phyloP scores from a whole-genome alignment of 1,140 invertebrate species.

The Ceratina japonica region DNA sequence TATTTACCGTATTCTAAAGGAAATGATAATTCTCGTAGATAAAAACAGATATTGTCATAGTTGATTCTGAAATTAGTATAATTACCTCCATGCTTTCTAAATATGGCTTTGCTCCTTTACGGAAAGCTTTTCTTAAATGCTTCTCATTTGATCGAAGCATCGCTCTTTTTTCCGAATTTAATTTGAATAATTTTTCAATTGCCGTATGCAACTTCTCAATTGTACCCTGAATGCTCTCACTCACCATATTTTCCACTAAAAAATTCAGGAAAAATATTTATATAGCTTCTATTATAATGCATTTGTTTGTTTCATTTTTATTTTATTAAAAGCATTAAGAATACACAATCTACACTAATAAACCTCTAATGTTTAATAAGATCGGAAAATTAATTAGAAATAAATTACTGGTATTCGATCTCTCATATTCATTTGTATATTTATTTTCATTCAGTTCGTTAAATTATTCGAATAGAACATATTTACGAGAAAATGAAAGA shows the following conservation, averaged over 20 bases:
- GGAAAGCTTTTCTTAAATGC: conserved; percentile 62
- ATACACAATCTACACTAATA: background rate
- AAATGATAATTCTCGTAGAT: conserved; percentile 6
- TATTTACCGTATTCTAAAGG: conserved; percentile 63
- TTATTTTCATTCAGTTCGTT: background rate
- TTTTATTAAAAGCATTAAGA: background rate
- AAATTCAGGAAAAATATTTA: conserved; percentile 36
- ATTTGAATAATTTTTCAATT: conserved; percentile 58
- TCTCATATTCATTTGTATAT: background rate
- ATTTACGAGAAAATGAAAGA: conserved; percentile 16
- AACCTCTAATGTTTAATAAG: background rate
- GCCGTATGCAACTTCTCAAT: conserved; percentile 59
- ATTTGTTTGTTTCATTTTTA: background rate
- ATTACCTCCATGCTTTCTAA: conserved; percentile 69
- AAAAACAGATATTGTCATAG: background rate
- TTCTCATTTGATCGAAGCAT: conserved; percentile 56
- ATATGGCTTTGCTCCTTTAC: conserved; percentile 43
- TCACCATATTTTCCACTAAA: conserved; percentile 65
- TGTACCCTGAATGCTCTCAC: conserved; percentile 58
- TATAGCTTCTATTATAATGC: background rate
- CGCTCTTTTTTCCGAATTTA: conserved; percentile 39
- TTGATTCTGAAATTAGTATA: background rate
- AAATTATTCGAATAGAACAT: background rate
- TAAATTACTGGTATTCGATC: background rate
- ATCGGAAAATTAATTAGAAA: background rate